phyloP scores from a whole-genome alignment of 2,113 vertebrate species.

The Galeopterus variegatus region DNA sequence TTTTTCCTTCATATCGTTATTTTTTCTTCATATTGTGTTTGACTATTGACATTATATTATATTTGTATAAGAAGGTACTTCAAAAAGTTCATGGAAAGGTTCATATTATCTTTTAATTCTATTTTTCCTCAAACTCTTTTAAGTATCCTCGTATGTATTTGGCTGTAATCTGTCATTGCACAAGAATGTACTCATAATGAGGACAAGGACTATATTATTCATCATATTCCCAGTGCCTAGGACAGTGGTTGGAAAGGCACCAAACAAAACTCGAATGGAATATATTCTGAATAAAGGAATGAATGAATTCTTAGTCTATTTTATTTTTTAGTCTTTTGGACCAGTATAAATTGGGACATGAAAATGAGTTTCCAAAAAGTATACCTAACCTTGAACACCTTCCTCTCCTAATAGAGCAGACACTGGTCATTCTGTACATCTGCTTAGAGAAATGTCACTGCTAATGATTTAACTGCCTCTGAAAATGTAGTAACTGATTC shows the following conservation, averaged over 20 bases:
- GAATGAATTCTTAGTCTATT: constrained; percentile 17
- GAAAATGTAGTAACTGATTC: constrained; percentile 6
- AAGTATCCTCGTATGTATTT: background rate
- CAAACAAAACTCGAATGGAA: background rate
- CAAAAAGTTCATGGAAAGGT: too few species aligned
- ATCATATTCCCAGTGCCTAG: background rate
- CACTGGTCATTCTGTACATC: background rate
- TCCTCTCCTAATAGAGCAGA: background rate
- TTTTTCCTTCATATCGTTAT: too few species aligned
- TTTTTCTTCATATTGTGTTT: background rate
- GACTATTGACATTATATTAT: background rate
- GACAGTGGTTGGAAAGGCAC: background rate
- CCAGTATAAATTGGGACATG: background rate
- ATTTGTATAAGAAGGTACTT: background rate
- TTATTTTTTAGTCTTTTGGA: background rate
- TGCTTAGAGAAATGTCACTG: background rate
- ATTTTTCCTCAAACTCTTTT: too few species aligned
- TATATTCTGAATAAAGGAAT: background rate
- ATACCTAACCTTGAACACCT: background rate
- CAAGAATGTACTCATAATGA: background rate
- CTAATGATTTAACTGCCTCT: background rate
- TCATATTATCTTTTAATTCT: too few species aligned
- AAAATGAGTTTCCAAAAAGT: background rate
- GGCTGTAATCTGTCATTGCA: background rate
- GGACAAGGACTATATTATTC: background rate